phyloP scores from a whole-genome alignment of 2,113 vertebrate genomes.

The Dolichotis patagonum region DNA sequence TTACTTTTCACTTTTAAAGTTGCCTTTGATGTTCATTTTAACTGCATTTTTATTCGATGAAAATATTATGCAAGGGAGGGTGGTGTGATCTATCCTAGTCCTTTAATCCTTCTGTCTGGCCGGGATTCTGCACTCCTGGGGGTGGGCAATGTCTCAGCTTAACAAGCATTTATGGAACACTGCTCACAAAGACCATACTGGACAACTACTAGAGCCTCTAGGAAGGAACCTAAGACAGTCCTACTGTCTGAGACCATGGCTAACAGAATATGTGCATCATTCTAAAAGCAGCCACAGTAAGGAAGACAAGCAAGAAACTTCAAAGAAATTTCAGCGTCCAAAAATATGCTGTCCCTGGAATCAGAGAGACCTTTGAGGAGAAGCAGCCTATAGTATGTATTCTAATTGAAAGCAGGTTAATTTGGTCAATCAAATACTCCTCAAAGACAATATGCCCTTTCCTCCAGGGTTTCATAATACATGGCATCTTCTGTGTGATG shows the following conservation, averaged over 20 bases:
- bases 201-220: not conserved
- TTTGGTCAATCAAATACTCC: not conserved
- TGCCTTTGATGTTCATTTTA: slow-evolving; percentile 62
- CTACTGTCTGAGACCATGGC: rapidly evolving
- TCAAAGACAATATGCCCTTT: not conserved
- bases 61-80: not conserved
- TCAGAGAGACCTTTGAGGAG: not conserved
- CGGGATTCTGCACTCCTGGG: not conserved
- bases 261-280: not conserved
- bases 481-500: rapidly evolving
- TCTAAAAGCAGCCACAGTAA: not conserved
- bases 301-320: not conserved
- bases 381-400: not conserved
- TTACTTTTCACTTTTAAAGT: slow-evolving; percentile 45
- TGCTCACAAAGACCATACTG: not conserved
- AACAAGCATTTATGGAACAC: not conserved
- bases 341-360: not conserved
- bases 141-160: not conserved
- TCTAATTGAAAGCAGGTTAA: not conserved
- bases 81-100: not conserved
- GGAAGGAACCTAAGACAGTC: rapidly evolving
- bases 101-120: slow-evolving; percentile 26
- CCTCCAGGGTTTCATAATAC: not conserved
- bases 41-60: slow-evolving; percentile 45
- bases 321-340: not conserved